Evolutionary conservation across 2,888 invertebrate species (phyloP).

Genomic region (Cheilosia pagana): DNA sequence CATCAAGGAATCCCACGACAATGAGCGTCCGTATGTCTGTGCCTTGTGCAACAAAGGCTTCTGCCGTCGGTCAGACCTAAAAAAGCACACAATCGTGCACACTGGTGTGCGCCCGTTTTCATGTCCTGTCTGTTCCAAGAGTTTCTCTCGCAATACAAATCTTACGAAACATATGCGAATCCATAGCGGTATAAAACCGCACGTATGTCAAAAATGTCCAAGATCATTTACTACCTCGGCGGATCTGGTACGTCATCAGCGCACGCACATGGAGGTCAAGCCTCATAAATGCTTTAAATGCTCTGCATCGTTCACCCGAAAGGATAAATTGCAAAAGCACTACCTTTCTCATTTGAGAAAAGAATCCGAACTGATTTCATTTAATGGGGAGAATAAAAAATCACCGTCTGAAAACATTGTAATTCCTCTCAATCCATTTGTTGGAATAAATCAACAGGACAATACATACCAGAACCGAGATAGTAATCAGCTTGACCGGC

Average conservation of each 20-base stretch:
- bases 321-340: constrained; percentile 88
- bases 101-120: constrained; percentile 90
- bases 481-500: background rate
- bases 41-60: constrained; percentile 89
- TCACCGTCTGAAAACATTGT: constrained; percentile 37
- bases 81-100: constrained; percentile 90
- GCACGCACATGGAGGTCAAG: constrained; percentile 88
- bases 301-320: constrained; percentile 87
- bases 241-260: constrained; percentile 87
- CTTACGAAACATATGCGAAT: constrained; percentile 90
- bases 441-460: constrained; percentile 64
- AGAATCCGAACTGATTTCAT: constrained; percentile 77
- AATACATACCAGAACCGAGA: constrained; percentile 14
- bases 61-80: constrained; percentile 88
- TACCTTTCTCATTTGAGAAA: constrained; percentile 85
- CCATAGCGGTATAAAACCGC: constrained; percentile 89
- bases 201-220: constrained; percentile 89
- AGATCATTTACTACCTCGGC: constrained; percentile 89
- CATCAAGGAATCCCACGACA: constrained; percentile 87
- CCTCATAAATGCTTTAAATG: constrained; percentile 88
- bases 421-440: constrained; percentile 78
- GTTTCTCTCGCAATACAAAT: constrained; percentile 91
- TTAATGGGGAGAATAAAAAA: constrained; percentile 71
- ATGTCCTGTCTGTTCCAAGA: constrained; percentile 89
- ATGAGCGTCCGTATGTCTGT: constrained; percentile 89